Conservation (phyloP, 2,113 vertebrate species). For the Clupea harengus region DNA sequence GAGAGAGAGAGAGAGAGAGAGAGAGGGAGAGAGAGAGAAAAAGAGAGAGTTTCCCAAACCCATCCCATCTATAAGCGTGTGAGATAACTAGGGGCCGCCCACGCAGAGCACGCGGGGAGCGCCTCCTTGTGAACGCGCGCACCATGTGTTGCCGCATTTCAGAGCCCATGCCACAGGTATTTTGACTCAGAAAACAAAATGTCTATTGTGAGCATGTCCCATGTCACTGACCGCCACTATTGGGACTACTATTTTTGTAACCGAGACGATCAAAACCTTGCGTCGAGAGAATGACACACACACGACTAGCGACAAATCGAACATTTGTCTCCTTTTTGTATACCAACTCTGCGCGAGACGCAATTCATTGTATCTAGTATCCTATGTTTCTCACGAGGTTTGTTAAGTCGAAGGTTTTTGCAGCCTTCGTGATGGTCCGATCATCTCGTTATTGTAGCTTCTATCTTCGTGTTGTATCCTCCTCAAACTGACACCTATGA, state of each 20-base stretch:
- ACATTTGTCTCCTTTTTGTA: background rate
- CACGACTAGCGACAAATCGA: background rate
- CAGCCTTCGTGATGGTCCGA: background rate
- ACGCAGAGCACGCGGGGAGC: background rate
- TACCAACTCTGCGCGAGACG: background rate
- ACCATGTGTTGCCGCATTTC: slow-evolving; percentile 7
- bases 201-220: background rate
- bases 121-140: slow-evolving; percentile 11
- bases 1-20: background rate
- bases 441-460: background rate
- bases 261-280: background rate
- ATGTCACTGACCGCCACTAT: no score
- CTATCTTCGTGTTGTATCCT: no score
- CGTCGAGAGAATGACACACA: background rate
- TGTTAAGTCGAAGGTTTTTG: background rate
- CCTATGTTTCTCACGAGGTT: background rate
- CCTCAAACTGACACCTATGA: no score
- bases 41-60: background rate
- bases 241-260: no score
- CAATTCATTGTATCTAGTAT: background rate
- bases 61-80: background rate
- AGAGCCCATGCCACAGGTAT: background rate
- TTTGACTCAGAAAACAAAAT: background rate
- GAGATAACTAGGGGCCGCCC: background rate
- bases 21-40: slow-evolving; percentile 12